Conservation (phyloP, 37 sponge, comb jelly and placozoan genomes). For the Halichondria panicea region DNA sequence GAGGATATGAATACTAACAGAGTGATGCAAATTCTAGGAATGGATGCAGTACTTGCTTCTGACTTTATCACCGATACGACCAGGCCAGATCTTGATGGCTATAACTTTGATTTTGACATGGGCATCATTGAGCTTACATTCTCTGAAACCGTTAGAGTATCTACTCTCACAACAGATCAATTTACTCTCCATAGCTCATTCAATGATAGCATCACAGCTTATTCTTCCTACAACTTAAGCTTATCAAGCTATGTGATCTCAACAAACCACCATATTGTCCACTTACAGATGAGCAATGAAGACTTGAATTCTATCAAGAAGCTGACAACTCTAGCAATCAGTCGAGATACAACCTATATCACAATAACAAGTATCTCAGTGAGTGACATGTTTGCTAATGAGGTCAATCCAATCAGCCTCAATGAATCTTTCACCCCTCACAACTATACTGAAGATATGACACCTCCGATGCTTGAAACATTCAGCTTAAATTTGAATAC, state of each 20-base stretch:
- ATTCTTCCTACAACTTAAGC: slow-evolving; percentile 27
- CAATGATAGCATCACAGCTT: slow-evolving; percentile 31
- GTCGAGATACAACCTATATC: slow-evolving; percentile 53
- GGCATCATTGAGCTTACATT: slow-evolving; percentile 70
- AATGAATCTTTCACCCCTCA: slow-evolving; percentile 21
- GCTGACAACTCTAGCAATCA: slow-evolving; percentile 49
- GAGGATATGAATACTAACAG: slow-evolving; percentile 71
- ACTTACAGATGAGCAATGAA: slow-evolving; percentile 36
- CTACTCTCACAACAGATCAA: slow-evolving; percentile 30
- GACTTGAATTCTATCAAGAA: slow-evolving; percentile 87
- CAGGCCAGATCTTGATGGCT: slow-evolving; percentile 58
- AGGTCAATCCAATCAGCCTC: slow-evolving; percentile 23
- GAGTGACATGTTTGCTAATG: slow-evolving; percentile 79
- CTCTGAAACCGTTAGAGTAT: slow-evolving; percentile 82
- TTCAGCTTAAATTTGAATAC: slow-evolving; percentile 59
- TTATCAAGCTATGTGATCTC: slow-evolving; percentile 28
- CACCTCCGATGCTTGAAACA: slow-evolving; percentile 42
- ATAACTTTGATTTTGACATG: slow-evolving; percentile 61
- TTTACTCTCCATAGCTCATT: slow-evolving; percentile 54
- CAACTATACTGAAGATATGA: slow-evolving; percentile 47
- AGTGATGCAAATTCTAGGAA: slow-evolving; percentile 27
- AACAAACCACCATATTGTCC: slow-evolving; percentile 30
- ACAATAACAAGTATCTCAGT: slow-evolving; percentile 56
- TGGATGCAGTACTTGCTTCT: slow-evolving; percentile 18
- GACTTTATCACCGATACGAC: slow-evolving; percentile 55